phyloP scores from a whole-genome alignment of 2,888 invertebrate species.

The Conistra vaccinii region DNA sequence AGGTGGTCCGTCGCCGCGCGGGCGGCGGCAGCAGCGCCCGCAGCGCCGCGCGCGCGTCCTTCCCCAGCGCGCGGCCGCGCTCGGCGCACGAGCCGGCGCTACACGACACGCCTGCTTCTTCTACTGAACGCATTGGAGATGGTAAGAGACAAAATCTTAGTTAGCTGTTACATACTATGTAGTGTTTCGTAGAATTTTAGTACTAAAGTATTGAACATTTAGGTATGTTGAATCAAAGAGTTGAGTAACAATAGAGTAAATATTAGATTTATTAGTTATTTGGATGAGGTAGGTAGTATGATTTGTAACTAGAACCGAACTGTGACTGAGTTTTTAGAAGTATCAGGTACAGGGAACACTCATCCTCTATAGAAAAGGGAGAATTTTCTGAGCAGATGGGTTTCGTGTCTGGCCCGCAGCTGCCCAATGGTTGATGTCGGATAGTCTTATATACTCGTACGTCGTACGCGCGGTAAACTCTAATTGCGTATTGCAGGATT shows the following conservation, averaged over 20 bases:
- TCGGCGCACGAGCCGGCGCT: conserved; percentile 74
- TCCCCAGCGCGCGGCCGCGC: conserved; percentile 70
- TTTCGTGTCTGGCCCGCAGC: too few species aligned
- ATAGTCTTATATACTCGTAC: too few species aligned
- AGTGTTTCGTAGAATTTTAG: conserved; percentile 1
- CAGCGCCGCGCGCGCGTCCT: conserved; percentile 89
- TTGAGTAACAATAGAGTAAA: conserved; percentile 14
- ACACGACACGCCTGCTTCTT: conserved; percentile 90
- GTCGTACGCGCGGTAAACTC: too few species aligned
- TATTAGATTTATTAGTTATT: conserved; percentile 16
- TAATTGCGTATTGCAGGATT: too few species aligned
- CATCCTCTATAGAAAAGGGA: too few species aligned
- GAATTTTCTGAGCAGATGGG: too few species aligned
- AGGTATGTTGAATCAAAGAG: neutral
- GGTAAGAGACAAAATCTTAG: conserved; percentile 70
- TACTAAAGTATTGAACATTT: neutral
- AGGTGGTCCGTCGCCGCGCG: conserved; percentile 92
- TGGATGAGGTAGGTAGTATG: conserved; percentile 6
- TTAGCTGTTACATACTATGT: neutral
- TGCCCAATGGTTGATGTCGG: too few species aligned
- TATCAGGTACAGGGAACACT: too few species aligned
- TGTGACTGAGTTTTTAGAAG: too few species aligned
- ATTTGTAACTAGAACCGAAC: too few species aligned
- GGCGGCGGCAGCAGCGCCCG: conserved; percentile 78
- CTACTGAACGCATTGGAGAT: conserved; percentile 90